A percentile compares a stretch with the other conserved stretches of the same genome.
Conservation (phyloP, 2,797 vertebrate species). For the Balearica regulorum region DNA sequence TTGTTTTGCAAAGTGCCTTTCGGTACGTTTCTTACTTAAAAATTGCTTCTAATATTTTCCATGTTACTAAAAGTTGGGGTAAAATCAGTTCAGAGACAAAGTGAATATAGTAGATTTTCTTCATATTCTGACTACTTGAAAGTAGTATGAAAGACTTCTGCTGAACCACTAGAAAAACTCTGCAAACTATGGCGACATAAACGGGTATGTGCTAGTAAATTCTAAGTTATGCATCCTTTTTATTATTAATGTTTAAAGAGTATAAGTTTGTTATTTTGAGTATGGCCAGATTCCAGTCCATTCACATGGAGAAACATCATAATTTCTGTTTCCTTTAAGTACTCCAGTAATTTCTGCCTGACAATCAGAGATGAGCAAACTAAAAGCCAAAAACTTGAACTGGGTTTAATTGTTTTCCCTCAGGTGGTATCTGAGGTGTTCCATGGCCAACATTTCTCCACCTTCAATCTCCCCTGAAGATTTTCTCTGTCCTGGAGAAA, state of each 20-base stretch:
- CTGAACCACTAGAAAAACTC: not conserved
- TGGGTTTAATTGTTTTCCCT: not conserved
- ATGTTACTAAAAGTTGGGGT: not conserved
- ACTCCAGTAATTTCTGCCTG: not conserved
- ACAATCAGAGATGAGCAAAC: not conserved
- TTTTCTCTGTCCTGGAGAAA: not conserved
- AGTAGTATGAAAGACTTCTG: not conserved
- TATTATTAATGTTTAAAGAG: not conserved
- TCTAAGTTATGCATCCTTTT: not conserved
- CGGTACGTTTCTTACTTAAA: not conserved
- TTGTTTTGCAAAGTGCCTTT: not conserved
- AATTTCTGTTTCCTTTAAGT: not conserved
- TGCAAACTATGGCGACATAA: not conserved
- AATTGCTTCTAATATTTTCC: not conserved
- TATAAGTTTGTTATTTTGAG: not conserved
- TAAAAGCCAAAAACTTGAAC: not conserved
- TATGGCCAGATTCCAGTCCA: not conserved
- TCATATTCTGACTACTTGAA: not conserved
- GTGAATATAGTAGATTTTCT: not conserved
- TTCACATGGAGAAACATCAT: not conserved
- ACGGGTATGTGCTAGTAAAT: not conserved
- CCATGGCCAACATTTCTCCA: not conserved
- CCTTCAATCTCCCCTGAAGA: not conserved
- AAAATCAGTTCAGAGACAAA: not conserved
- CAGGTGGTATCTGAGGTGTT: not conserved